These are phyloP conservation scores for Balaeniceps rex DNA, from an alignment of 2,113 vertebrate genomes.

Conservation along the genomic window DNA sequence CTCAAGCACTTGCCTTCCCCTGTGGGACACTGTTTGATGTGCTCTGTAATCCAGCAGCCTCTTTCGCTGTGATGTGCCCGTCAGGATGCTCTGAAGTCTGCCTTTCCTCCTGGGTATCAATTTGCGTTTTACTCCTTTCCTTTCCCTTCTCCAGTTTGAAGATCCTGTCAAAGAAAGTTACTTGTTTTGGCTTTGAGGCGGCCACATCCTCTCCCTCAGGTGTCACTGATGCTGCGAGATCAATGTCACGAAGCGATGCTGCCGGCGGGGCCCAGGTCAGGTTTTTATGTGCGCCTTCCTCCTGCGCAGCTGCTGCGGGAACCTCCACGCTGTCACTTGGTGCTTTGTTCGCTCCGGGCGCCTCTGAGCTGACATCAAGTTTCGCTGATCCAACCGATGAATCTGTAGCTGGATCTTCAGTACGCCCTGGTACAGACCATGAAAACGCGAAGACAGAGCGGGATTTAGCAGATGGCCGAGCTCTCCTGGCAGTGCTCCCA, in stretches of 20 bases:
- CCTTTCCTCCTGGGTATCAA: not conserved
- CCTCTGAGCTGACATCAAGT: slow-evolving; percentile 40
- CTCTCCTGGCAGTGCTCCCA: slow-evolving; percentile 57
- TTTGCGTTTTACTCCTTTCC: not conserved
- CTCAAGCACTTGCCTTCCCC: slow-evolving; percentile 64
- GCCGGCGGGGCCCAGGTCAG: not conserved
- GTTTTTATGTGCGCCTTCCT: not conserved
- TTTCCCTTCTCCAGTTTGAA: slow-evolving; percentile 76
- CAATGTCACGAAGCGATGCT: not conserved
- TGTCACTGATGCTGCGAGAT: not conserved
- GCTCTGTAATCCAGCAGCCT: not conserved
- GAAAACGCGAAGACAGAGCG: slow-evolving; percentile 65
- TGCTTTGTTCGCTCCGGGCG: slow-evolving; percentile 19
- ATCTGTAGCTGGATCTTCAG: slow-evolving; percentile 35
- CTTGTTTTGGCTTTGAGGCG: not conserved
- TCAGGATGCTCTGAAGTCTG: not conserved
- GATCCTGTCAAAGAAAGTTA: slow-evolving; percentile 75
- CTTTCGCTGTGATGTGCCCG: not conserved
- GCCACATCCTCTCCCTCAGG: not conserved
- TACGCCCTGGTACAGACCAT: slow-evolving; percentile 73
- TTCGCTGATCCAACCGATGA: not conserved
- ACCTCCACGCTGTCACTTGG: not conserved
- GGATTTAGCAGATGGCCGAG: slow-evolving; percentile 60
- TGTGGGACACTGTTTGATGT: not conserved
- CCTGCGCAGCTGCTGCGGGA: not conserved